Percentiles rank a stretch among this genome's conserved stretches.
phyloP scores from a whole-genome alignment of 2,113 vertebrate species.

The Lepisosteus osseus region DNA sequence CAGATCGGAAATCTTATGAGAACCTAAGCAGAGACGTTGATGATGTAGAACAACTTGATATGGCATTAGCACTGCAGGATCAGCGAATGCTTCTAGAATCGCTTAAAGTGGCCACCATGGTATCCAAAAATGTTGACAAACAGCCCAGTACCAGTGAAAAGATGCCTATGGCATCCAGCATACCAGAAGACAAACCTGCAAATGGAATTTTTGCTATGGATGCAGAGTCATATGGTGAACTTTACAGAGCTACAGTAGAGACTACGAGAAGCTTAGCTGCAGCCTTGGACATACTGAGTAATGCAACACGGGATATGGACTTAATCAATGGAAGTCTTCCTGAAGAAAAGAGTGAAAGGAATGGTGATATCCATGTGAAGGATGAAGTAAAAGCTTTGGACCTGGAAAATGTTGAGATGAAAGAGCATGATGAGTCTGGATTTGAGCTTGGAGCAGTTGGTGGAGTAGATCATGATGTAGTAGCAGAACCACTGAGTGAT shows the following conservation, averaged over 20 bases:
- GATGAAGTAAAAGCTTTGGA: constrained; percentile 57
- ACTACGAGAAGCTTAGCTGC: constrained; percentile 87
- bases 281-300: constrained; percentile 85
- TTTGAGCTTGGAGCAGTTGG: constrained; percentile 83
- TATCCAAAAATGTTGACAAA: constrained; percentile 73
- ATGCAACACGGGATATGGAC: constrained; percentile 77
- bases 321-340: constrained; percentile 70
- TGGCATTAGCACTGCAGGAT: constrained; percentile 94
- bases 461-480: constrained; percentile 60
- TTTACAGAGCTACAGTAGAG: constrained; percentile 91
- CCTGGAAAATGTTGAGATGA: constrained; percentile 60
- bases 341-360: constrained; percentile 58
- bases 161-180: constrained; percentile 59
- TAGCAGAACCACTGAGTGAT: constrained; percentile 30
- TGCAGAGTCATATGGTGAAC: constrained; percentile 81
- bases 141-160: constrained; percentile 62
- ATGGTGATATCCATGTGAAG: constrained; percentile 51
- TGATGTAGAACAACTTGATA: constrained; percentile 90
- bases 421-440: constrained; percentile 68
- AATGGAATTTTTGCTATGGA: constrained; percentile 80
- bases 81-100: constrained; percentile 90
- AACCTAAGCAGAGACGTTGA: constrained; percentile 87
- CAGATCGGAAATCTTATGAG: constrained; percentile 90
- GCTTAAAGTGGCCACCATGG: constrained; percentile 87
- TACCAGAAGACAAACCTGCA: constrained; percentile 66